Percentiles rank a stretch among this genome's conserved stretches.
Conservation (phyloP, 2,113 vertebrate genomes). For the Platycercus adscitus region DNA sequence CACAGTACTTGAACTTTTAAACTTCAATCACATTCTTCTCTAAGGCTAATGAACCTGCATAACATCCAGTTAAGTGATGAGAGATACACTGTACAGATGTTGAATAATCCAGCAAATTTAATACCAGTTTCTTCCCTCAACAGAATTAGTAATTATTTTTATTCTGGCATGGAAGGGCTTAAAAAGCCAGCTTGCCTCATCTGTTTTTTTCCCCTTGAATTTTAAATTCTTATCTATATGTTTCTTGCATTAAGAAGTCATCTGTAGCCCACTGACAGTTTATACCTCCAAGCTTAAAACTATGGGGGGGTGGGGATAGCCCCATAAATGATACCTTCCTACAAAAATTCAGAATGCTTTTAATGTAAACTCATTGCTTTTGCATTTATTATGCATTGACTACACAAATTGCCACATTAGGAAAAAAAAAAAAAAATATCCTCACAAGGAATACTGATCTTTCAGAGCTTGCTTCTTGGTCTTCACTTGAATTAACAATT, state of each 20-base stretch:
- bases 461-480: neutral
- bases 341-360: neutral
- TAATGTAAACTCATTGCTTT: neutral
- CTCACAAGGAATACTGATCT: neutral
- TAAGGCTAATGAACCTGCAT: neutral
- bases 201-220: neutral
- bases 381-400: neutral
- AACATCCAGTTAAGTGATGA: neutral
- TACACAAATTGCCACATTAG: neutral
- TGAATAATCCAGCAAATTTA: slow-evolving; percentile 20
- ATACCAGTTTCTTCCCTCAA: neutral
- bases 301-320: fast-evolving
- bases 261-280: neutral
- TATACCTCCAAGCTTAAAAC: neutral
- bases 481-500: neutral
- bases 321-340: neutral
- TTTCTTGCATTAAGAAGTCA: neutral
- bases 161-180: neutral
- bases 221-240: neutral
- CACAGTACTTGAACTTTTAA: neutral
- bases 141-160: slow-evolving; percentile 12
- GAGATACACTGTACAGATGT: neutral
- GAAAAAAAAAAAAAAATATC: neutral
- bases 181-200: neutral
- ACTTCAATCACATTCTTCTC: neutral